phyloP scores from a whole-genome alignment of 2,797 vertebrate genomes.

The Craterocephalus amniculus region DNA sequence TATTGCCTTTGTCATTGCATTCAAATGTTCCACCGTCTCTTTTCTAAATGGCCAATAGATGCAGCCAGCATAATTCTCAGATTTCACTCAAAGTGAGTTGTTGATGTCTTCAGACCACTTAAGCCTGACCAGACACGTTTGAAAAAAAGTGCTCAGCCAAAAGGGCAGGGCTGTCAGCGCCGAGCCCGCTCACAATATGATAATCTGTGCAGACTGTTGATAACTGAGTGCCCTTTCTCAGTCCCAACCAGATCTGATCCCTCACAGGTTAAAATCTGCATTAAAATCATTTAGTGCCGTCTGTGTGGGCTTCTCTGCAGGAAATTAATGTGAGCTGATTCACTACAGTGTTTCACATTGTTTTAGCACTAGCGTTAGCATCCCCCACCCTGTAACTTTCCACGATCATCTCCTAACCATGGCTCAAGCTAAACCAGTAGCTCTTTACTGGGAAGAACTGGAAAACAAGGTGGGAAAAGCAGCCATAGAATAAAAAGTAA shows the following conservation, averaged over 20 bases:
- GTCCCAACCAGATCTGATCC: conserved; percentile 47
- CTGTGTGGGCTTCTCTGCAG: conserved; percentile 39
- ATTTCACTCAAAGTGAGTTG: conserved; percentile 57
- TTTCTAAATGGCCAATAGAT: conserved; percentile 43
- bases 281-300: conserved; percentile 55
- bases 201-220: conserved; percentile 71
- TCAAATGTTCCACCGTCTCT: conserved; percentile 17
- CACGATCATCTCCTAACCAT: conserved; percentile 28
- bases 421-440: conserved; percentile 51
- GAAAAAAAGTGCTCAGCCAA: conserved; percentile 62
- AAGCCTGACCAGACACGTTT: conserved; percentile 63
- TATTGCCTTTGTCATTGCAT: conserved; percentile 10
- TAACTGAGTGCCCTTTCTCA: conserved; percentile 68
- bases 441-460: conserved; percentile 42
- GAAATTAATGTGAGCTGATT: conserved; percentile 51
- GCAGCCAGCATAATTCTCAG: conserved; percentile 31
- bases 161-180: conserved; percentile 73
- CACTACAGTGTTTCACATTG: conserved; percentile 50
- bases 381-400: conserved; percentile 19
- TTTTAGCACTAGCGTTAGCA: conserved; percentile 38
- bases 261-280: conserved; percentile 67
- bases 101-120: conserved; percentile 53
- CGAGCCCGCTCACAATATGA: conserved; percentile 60
- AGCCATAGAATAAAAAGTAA: conserved; percentile 63
- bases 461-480: conserved; percentile 56